Conservation (phyloP, 2,888 invertebrate genomes). For the Chirona hameri region DNA sequence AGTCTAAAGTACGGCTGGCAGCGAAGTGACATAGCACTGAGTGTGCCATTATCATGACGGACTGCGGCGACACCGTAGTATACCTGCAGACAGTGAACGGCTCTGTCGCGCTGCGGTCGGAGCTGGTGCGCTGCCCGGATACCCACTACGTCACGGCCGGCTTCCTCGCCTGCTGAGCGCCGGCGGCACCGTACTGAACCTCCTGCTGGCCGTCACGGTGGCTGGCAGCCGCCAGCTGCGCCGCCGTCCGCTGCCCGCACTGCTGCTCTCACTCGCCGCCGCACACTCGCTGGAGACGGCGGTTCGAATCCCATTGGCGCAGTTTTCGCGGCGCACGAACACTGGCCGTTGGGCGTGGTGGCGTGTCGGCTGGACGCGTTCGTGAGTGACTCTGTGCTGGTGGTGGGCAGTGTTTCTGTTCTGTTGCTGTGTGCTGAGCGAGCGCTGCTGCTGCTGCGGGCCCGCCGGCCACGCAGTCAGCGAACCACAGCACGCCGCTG, state of each 20-base stretch:
- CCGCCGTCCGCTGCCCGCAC: slow-evolving; percentile 38
- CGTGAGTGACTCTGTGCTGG: slow-evolving; percentile 39
- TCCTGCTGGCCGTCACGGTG: slow-evolving; percentile 41
- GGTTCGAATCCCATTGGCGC: slow-evolving; percentile 41
- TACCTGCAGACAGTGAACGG: neutral
- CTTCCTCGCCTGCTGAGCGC: slow-evolving; percentile 40
- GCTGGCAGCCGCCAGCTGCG: slow-evolving; percentile 34
- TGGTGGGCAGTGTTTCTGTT: slow-evolving; percentile 40
- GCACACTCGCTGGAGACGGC: slow-evolving; percentile 40
- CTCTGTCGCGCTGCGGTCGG: neutral
- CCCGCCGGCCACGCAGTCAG: slow-evolving; percentile 34
- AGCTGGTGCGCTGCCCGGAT: slow-evolving; percentile 38
- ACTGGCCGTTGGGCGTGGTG: slow-evolving; percentile 40
- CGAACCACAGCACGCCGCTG: slow-evolving; percentile 34
- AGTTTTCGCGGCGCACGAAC: slow-evolving; percentile 28
- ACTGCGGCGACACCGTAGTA: neutral
- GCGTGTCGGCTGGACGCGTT: slow-evolving; percentile 40
- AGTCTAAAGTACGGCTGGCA: neutral
- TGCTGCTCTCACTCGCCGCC: slow-evolving; percentile 39
- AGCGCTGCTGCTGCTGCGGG: slow-evolving; percentile 39
- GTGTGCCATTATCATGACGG: too few species aligned
- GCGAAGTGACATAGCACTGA: too few species aligned
- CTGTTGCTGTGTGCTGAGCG: slow-evolving; percentile 40
- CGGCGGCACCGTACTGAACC: slow-evolving; percentile 40
- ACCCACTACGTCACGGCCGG: slow-evolving; percentile 38